phyloP scores from a whole-genome alignment of 2,888 invertebrate genomes.

The Patella ulyssiponensis region DNA sequence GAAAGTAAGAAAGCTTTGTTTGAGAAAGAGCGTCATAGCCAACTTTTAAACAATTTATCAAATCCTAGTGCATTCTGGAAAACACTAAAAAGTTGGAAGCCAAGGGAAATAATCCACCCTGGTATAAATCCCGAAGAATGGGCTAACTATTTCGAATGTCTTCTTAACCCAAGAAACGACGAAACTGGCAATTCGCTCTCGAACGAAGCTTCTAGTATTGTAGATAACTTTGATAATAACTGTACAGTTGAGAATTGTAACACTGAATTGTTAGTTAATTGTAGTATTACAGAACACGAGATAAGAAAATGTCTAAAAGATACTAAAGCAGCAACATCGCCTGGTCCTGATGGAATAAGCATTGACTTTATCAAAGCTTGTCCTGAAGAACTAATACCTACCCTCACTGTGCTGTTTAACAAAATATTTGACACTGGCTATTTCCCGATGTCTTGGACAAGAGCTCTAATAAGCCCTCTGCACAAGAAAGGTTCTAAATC shows the following conservation, averaged over 20 bases:
- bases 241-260: background rate
- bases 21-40: background rate
- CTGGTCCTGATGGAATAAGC: background rate
- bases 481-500: background rate
- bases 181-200: background rate
- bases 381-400: background rate
- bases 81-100: background rate
- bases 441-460: background rate
- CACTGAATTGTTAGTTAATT: background rate
- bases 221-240: background rate
- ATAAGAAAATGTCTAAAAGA: background rate
- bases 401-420: background rate
- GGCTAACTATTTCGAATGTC: background rate
- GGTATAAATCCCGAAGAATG: background rate
- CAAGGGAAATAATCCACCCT: background rate
- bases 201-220: background rate
- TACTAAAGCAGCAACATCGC: background rate
- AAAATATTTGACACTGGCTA: background rate
- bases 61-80: background rate
- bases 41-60: background rate
- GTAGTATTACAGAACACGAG: background rate
- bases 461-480: background rate
- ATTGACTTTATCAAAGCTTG: slow-evolving; percentile 7
- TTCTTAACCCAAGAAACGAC: background rate
- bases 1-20: background rate